Evolutionary conservation across 2,797 vertebrate species (phyloP), one percentile per base, ranked within the genome.

Genomic region (Coracias cyanogaster): DNA sequence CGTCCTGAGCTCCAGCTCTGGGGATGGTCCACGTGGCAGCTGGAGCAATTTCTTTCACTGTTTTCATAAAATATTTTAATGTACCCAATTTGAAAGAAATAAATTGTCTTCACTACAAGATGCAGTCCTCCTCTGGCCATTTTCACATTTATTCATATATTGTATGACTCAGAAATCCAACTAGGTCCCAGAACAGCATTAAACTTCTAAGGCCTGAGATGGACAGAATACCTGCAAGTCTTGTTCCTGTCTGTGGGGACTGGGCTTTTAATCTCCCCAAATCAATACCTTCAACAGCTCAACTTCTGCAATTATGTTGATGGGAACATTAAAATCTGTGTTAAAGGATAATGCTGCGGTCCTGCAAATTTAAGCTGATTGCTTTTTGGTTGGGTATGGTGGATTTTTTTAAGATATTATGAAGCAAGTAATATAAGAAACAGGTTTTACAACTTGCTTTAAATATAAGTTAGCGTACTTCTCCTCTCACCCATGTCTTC

Each of bases 41-140:
- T 66, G 67, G 72, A 90, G 49, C 26, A 35, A 51, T 82, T 87
- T 57, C 26, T 85, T 35, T 39, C 26, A 20, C 78, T 48, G 29
- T 70, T 91, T 82, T 46, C 9, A 0, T 82, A 43, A 57, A 55
- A 45, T 54, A 74, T 74, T 74, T 55, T 87, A 67, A 78, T 93
- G 74, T 90, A 84, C 37, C 52, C 9, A 4, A 25, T 72, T 87
- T 57, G 54, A 78, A 92, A 92, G 67, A 65, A 96, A 95, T 96
- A 85, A 95, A 87, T 92, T 61, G 45, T 93, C 3, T 37, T 89
- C 43, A 48, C 51, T 45, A 69, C 71, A 87, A 74, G 57, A 24
- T 82, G 33, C 61, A 54, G 74, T 82, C 64, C 45, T 92, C 69
- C 79, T 93, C 25, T 82, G 79, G 72, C 82, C 88, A 74, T 85